Evolutionary conservation across 92 coral and sea anemone species (phyloP), one percentile per base, ranked within the genome.

Genomic region (Blastomussa wellsi): DNA sequence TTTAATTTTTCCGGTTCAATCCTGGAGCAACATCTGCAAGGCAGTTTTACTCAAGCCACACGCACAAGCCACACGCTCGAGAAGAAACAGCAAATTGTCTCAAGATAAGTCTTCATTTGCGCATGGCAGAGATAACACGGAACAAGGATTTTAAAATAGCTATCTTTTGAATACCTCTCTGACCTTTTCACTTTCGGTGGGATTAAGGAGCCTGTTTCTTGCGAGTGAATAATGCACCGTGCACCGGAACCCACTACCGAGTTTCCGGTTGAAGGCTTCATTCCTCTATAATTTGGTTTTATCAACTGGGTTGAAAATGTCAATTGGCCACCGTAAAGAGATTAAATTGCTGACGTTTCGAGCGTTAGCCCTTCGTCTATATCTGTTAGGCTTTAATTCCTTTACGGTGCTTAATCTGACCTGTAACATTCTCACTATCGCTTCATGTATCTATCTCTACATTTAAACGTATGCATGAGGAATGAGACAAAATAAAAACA

Each of bases 261-360:
- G 79, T 82, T 91, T 91, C 94, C 94, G 94, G 92, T 84, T 74
- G 5, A 67, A 53, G 68, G 31, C 68, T 20, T 75, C 91, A 83
- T 91, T 87, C 93, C 91, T 64, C 62, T n/a, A n/a, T n/a, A n/a
- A n/a, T n/a, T n/a, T n/a, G n/a, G n/a, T n/a, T n/a, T n/a, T n/a
- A n/a, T n/a, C n/a, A n/a, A n/a, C n/a, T n/a, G n/a, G n/a, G n/a
- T n/a, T n/a, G n/a, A n/a, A n/a, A n/a, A n/a, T n/a, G n/a, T n/a
- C n/a, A n/a, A n/a, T n/a, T n/a, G n/a, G n/a, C n/a, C n/a, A n/a
- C n/a, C n/a, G n/a, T n/a, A n/a, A n/a, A n/a, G n/a, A n/a, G n/a
- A n/a, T n/a, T n/a, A n/a, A n/a, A n/a, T n/a, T n/a, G n/a, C n/a
- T n/a, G n/a, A n/a, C n/a, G n/a, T n/a, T n/a, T n/a, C n/a, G n/a